Base-by-base conservation (phyloP, 2,888 invertebrate species). In the Anthoptus insignis region DNA sequence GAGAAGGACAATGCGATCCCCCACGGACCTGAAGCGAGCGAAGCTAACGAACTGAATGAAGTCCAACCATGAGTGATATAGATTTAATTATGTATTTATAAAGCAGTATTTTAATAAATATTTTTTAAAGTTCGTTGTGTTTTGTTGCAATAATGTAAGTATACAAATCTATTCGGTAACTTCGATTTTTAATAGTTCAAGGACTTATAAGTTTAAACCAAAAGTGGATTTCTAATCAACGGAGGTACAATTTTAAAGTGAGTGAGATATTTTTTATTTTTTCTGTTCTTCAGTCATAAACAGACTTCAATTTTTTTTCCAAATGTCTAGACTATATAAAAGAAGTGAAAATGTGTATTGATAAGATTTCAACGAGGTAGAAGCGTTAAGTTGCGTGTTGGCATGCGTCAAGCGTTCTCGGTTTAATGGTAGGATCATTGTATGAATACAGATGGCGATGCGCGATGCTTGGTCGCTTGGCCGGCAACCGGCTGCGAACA, bases 21-120 rank as follows among this genome's bases (percentile, higher is more conserved):
- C 16, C 86, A 89, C 72, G 91, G 88, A 70, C 86, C 81, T 74
- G 88, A 89, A 68, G 75, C 82, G 54, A 68, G 68, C 56, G 74
- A 72, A 58, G 59, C 69, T 16, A 70, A 74, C 59, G 71, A 73
- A 59, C 50, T 74, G 70, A 79, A 73, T 77, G 75, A 78, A 72
- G 77, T 84, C 73, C 76, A 79, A 68, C 79, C 83, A 69, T 89
- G 88, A 88, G 89, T 91, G 89, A 91, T 70, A 68, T 86, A 85
- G 77, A 70, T 71, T 67, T 90, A 87, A 86, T 84, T 79, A 81
- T 84, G 82, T 88, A 86, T 85, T 83, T 84, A 82, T 86, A 84
- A 84, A 76, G 77, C 84, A 87, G 86, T 89, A 89, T 88, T 89
- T 76, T 88, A 92, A 92, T 91, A 91, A 91, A 91, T 84, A 84